These are phyloP conservation scores for Ciconia nigra DNA, from an alignment of 2,797 vertebrate genomes.

Conservation along the genomic window DNA sequence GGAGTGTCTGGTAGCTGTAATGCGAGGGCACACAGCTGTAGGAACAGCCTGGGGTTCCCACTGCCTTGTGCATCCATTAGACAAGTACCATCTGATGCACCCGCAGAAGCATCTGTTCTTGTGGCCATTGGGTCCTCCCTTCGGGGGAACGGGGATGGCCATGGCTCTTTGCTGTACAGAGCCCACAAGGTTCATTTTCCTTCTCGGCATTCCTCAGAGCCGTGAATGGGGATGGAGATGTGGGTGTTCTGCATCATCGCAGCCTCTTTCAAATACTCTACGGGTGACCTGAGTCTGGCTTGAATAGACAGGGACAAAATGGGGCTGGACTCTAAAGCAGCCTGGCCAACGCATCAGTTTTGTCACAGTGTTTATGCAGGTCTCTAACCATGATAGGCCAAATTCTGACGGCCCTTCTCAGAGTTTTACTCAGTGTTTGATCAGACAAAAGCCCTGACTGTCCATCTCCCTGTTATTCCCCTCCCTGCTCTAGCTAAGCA, in stretches of 20 bases:
- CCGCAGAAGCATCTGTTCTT: not conserved
- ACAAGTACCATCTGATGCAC: not conserved
- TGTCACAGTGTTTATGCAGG: not conserved
- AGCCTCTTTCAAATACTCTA: not conserved
- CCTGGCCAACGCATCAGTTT: not conserved
- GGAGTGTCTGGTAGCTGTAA: not conserved
- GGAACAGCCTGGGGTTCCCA: not conserved
- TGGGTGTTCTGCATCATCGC: not conserved
- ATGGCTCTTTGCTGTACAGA: not conserved
- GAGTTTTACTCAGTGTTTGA: not conserved
- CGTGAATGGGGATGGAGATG: not conserved
- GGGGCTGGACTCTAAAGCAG: not conserved
- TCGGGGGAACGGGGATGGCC: not conserved
- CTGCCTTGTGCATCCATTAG: not conserved
- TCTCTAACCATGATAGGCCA: not conserved
- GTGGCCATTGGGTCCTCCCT: not conserved
- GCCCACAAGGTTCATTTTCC: not conserved
- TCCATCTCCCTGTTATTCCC: not conserved
- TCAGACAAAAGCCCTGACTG: not conserved
- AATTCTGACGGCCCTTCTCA: not conserved
- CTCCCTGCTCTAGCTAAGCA: not conserved
- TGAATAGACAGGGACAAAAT: not conserved
- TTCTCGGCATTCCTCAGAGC: not conserved
- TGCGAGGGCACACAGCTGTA: not conserved
- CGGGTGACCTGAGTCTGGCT: not conserved